Conservation (phyloP, 2,888 invertebrate genomes). For the Nomada flava region DNA sequence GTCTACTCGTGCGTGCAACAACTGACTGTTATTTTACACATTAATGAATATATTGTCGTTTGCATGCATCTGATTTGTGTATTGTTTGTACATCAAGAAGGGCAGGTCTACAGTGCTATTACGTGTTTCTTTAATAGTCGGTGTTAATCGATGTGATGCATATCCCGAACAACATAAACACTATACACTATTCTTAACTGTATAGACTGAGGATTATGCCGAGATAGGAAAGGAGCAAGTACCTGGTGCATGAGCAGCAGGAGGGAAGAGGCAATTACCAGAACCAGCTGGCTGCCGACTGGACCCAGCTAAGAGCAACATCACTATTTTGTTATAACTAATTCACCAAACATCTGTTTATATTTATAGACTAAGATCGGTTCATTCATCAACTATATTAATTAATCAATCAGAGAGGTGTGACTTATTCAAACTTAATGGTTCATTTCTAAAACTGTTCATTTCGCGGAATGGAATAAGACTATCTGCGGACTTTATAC, state of each 20-base stretch:
- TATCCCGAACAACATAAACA: constrained; percentile 42
- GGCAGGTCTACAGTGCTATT: constrained; percentile 59
- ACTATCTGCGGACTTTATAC: constrained; percentile 37
- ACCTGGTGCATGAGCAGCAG: constrained; percentile 82
- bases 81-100: constrained; percentile 40
- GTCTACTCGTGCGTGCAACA: constrained; percentile 45
- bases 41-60: constrained; percentile 25
- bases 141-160: constrained; percentile 27
- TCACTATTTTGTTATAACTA: constrained; percentile 76
- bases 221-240: constrained; percentile 76
- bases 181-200: constrained; percentile 52
- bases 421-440: constrained; percentile 44
- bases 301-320: constrained; percentile 82
- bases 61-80: constrained; percentile 60
- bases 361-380: constrained; percentile 49
- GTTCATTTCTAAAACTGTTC: constrained; percentile 38
- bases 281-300: constrained; percentile 81
- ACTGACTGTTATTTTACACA: constrained; percentile 19
- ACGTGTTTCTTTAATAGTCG: constrained; percentile 13
- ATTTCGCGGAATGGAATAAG: constrained; percentile 30
- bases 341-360: constrained; percentile 43
- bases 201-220: constrained; percentile 56
- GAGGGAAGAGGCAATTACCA: constrained; percentile 81
- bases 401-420: constrained; percentile 20
- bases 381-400: constrained; percentile 33